Evolutionary conservation across 2,888 invertebrate species (phyloP), one percentile per base, ranked within the genome.

Genomic region (Synergus laeviventris): DNA sequence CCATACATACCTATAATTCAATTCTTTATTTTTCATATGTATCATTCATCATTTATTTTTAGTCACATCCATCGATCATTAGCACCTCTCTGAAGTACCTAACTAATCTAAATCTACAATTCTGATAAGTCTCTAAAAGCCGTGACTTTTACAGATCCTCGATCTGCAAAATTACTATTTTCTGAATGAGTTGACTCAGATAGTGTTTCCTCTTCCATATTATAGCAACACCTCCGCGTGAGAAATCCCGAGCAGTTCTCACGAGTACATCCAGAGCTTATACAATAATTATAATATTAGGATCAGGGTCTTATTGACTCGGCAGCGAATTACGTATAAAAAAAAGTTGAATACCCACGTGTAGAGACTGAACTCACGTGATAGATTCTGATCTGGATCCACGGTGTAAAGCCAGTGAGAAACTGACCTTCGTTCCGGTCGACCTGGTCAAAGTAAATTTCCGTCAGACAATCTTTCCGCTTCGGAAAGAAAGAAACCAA

Each of bases 361-460:
- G 0, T 12, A 21, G 1, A 42, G 14, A 70, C n/a, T 2, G 9
- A 49, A 16, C 31, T 31, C 70, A 70, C 49, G 31, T 49, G 70
- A 45, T 70, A 18, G 36, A n/a, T 31, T 38, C 4, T 62, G 18
- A 70, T 70, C 31, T 31, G 18, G 31, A 49, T 49, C 45, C 14
- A 24, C 9, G 16, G 16, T n/a, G 66, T 45, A 70, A 70, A 70
- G 14, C 18, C 66, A 31, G 66, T 66, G 66, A 70, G 70, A 70
- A 70, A 70, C 70, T 70, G 70, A 70, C 70, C 70, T 70, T 70
- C 70, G 49, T 70, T 36, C 49, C 49, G 49, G 49, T 70, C 45
- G 49, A 70, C 70, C 70, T 70, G 70, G 70, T 14, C 49, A 70
- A 70, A 70, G 36, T 70, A 49, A 49, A 31, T 54, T 70, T 70